Evolutionary conservation across 2,888 invertebrate species (phyloP), one percentile per base, ranked within the genome.

Genomic region (Monochamus alternatus): DNA sequence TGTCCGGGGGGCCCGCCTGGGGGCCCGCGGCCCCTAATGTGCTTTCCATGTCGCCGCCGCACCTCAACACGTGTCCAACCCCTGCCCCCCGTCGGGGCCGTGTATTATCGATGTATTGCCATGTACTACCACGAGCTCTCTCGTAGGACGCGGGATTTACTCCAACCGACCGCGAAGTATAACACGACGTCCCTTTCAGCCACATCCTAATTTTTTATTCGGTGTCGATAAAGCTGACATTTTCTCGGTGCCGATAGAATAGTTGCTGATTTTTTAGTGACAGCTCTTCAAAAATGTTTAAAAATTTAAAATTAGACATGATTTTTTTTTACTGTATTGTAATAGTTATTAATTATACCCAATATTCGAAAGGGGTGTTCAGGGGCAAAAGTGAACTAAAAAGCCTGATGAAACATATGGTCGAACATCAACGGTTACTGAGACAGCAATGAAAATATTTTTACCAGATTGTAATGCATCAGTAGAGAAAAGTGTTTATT

Each of bases 1-100:
- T 85, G 84, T 84, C 86, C 85, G 83, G 83, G 81, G 84, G 86
- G 81, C 82, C 81, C 73, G 83, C 86, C 83, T 80, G 80, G 82
- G 84, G 85, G 80, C 80, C 83, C 82, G 78, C 81, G 81, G 83
- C 83, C 84, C 85, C 89, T 89, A 89, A 89, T 89, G 89, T 89
- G 88, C 87, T 89, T 89, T 89, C 86, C 89, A 85, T 89, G 89
- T 89, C 87, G 85, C 85, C 86, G 82, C 85, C 82, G 86, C 87
- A 88, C 89, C 88, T 88, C 88, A 88, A 89, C 89, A 89, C 88
- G 89, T 89, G 89, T 89, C 87, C 85, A 81, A 84, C 84, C 85
- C 85, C 82, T 80, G 81, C 83, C 84, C 81, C 83, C 81, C 79
- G 82, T 68, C 80, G 81, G 84, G 81, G 82, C 82, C 86, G 85